Evolutionary conservation across 2,888 invertebrate species (phyloP), one percentile per base, ranked within the genome.

Genomic region (Alcis repandata): DNA sequence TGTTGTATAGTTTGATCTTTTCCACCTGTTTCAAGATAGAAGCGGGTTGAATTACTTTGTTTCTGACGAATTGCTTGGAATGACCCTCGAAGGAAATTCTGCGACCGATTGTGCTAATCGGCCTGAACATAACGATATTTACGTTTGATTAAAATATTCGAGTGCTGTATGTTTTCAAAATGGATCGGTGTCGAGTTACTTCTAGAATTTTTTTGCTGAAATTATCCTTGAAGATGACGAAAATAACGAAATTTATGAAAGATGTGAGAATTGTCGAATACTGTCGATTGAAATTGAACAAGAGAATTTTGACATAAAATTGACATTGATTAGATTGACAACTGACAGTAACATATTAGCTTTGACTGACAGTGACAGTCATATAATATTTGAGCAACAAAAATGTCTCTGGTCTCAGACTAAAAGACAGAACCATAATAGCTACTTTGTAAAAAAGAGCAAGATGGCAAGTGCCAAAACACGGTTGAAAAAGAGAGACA

Each of bases 11-110:
- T 78, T 93, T 94, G 6, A 93, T 71, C 66, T 90, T 87, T 64
- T 94, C 90, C 3, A 87, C 89, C 67, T 90, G 91, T 73, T 90
- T 92, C 77, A 93, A 79, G 71, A 91, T 78, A 45, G 92, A 90
- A 77, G 88, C 82, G 48, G 92, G 85, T 65, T 77, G 82, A 76
- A 93, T 83, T 63, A 91, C 88, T 87, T 93, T 94, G 63, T 77
- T 87, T 69, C 93, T 85, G 71, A 89, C 73, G 64, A 90, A 86
- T 78, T 89, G 83, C 76, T 86, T 88, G 22, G 77, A 74, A 72
- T 79, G 79, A 22, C 77, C 80, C 68, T 88, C 80, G 54, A 83
- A 70, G 56, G 83, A 80, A 68, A 89, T 75, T 75, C 77, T 81
- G 61, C 79, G 88, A 74, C 87, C 78, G 74, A 88, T 80, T 66